Conservation (phyloP, 2,888 invertebrate genomes). For the Chrysolina haemoptera region DNA sequence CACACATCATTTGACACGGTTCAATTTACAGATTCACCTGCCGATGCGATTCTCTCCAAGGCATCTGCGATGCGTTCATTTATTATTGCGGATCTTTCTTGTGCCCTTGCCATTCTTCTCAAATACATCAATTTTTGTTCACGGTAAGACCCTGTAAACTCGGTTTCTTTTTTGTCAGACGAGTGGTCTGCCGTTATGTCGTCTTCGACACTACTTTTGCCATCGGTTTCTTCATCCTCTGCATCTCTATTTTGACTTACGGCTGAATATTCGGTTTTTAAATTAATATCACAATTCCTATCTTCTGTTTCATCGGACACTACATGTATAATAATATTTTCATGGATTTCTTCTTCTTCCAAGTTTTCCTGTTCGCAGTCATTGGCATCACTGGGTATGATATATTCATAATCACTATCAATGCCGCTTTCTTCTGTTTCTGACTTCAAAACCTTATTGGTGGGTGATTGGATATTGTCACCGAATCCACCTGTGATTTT, state of each 20-base stretch:
- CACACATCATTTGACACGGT: too few species aligned
- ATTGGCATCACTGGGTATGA: not conserved
- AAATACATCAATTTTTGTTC: constrained; percentile 10
- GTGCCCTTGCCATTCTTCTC: constrained; percentile 16
- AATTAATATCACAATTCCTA: not conserved
- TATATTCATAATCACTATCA: not conserved
- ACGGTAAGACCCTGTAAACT: not conserved
- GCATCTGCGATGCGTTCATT: constrained; percentile 18
- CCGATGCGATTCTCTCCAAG: not conserved
- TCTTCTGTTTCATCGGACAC: not conserved
- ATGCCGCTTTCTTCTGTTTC: not conserved
- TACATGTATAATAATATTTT: not conserved
- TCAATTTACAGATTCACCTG: not conserved
- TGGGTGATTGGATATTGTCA: not conserved
- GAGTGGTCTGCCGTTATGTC: not conserved
- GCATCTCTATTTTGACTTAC: not conserved
- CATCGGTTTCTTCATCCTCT: not conserved
- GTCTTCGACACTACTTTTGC: not conserved
- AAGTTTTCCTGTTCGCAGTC: not conserved
- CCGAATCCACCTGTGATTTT: not conserved
- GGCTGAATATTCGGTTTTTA: not conserved
- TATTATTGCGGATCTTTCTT: constrained; percentile 21
- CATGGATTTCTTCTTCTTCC: not conserved
- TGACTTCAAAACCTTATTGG: not conserved
- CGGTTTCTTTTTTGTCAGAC: not conserved